phyloP scores from a whole-genome alignment of 2,797 vertebrate genomes.

The Bovichtus variegatus region DNA sequence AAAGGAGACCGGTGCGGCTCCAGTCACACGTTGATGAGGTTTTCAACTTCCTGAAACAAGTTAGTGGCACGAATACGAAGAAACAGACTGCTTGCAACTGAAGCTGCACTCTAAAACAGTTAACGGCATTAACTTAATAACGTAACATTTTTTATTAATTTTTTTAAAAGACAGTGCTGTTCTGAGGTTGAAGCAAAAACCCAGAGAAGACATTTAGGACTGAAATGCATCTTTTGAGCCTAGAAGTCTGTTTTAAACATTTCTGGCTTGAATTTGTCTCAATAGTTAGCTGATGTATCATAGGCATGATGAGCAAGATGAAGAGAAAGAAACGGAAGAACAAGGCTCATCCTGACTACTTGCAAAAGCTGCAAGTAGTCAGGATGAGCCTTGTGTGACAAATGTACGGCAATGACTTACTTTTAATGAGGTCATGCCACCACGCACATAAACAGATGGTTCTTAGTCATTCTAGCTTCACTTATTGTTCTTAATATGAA shows the following conservation, averaged over 20 bases:
- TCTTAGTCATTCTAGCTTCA: background rate
- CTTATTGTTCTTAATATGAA: too few relatives aligned
- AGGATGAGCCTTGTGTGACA: background rate
- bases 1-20: background rate
- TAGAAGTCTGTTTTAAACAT: slow-evolving; percentile 16
- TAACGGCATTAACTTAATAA: background rate
- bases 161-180: too few relatives aligned
- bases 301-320: background rate
- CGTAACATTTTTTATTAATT: too few relatives aligned
- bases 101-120: background rate
- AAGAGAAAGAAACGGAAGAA: background rate
- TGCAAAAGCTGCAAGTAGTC: background rate
- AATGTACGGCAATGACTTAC: background rate
- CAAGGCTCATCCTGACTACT: background rate
- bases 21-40: background rate
- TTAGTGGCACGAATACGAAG: background rate
- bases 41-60: background rate
- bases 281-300: background rate
- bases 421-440: background rate
- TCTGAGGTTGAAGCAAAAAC: too few relatives aligned
- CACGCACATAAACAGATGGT: background rate
- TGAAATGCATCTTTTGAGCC: background rate
- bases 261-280: slow-evolving; percentile 1
- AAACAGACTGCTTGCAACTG: background rate
- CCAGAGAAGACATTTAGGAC: background rate